Percentiles rank a stretch among this genome's conserved stretches.
These are phyloP conservation scores for Pachypeltis micranthus DNA, from an alignment of 1,140 invertebrate genomes.

Conservation along the genomic window DNA sequence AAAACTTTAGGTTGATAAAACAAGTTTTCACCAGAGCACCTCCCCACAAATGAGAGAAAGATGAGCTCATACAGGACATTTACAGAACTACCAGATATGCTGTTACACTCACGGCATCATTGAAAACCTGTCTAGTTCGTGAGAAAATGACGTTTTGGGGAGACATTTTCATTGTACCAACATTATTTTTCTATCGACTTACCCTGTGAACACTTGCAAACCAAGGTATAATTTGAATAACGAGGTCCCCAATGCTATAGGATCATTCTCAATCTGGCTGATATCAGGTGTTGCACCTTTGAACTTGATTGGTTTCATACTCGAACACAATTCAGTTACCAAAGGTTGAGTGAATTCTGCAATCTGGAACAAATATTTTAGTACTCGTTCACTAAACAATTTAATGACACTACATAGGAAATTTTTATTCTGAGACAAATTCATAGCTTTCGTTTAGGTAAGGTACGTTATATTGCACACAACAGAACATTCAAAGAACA, in stretches of 20 bases:
- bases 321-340: slow-evolving; percentile 56
- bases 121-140: not conserved
- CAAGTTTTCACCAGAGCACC: too few species aligned
- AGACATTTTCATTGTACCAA: not conserved
- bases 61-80: too few species aligned
- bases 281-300: slow-evolving; percentile 26
- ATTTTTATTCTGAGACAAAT: not conserved
- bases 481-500: too few species aligned
- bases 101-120: not conserved
- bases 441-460: too few species aligned
- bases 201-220: slow-evolving; percentile 69
- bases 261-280: slow-evolving; percentile 39
- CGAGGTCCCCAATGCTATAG: slow-evolving; percentile 65
- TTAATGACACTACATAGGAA: not conserved
- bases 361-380: slow-evolving; percentile 34
- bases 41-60: too few species aligned
- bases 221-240: slow-evolving; percentile 84
- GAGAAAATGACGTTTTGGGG: not conserved
- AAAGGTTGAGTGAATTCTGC: slow-evolving; percentile 55
- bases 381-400: not conserved
- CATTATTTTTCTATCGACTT: slow-evolving; percentile 34
- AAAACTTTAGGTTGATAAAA: too few species aligned
- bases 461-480: too few species aligned
- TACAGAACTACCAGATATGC: not conserved
- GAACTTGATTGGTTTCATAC: slow-evolving; percentile 50